Conservation (phyloP, 2,888 invertebrate species). For the Troides oblongomaculatus region DNA sequence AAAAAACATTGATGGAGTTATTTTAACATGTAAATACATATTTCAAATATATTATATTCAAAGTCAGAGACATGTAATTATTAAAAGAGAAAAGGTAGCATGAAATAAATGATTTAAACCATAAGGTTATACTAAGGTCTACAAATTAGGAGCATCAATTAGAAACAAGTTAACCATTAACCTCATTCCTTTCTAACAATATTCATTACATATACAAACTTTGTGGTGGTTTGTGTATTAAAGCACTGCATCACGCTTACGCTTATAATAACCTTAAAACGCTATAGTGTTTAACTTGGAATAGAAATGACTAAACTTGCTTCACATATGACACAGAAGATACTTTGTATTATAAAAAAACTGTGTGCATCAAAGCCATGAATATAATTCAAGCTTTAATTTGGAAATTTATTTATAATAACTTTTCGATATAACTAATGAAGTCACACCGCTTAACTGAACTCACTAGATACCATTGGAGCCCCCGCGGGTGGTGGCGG, state of each 20-base stretch:
- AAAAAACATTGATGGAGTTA: too few relatives aligned
- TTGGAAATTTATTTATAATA: conserved; percentile 8
- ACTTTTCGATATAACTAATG: conserved; percentile 28
- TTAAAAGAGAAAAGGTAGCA: not conserved
- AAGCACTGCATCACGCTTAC: not conserved
- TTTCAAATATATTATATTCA: not conserved
- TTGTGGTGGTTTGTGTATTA: not conserved
- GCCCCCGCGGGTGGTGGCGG: conserved; percentile 65
- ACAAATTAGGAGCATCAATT: not conserved
- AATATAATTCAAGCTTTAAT: not conserved
- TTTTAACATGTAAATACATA: too few relatives aligned
- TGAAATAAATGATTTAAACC: not conserved
- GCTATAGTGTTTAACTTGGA: not conserved
- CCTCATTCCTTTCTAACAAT: not conserved
- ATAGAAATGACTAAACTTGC: not conserved
- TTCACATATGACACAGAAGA: not conserved
- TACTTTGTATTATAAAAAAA: too few relatives aligned
- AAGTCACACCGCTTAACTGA: conserved; percentile 31
- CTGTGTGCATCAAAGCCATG: not conserved
- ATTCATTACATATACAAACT: conserved; percentile 4
- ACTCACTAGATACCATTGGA: conserved; percentile 68
- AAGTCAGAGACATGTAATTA: not conserved
- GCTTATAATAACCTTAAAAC: not conserved
- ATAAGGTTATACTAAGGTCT: conserved; percentile 18
- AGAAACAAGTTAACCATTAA: not conserved